A percentile compares a stretch with the other conserved stretches of the same genome.
phyloP scores from a whole-genome alignment of 2,113 vertebrate genomes.

The Mionectes macconnelli region DNA sequence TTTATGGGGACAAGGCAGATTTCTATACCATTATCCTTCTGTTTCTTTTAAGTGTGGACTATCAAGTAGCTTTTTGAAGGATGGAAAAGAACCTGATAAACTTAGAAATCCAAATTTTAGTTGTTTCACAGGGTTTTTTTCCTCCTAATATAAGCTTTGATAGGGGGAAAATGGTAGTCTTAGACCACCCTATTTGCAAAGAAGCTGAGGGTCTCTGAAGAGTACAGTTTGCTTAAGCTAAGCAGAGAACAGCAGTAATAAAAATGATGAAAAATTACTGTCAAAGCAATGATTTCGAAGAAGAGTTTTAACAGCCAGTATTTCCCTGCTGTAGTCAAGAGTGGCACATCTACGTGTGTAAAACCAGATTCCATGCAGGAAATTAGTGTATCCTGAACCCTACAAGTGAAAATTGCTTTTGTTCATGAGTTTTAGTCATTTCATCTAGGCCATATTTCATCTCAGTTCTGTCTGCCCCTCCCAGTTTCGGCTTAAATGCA shows the following conservation, averaged over 20 bases:
- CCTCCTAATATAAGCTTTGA: background rate
- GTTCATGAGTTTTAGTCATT: background rate
- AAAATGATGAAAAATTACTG: background rate
- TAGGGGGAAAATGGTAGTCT: too few relatives aligned
- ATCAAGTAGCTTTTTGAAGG: background rate
- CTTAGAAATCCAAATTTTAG: background rate
- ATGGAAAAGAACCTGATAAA: background rate
- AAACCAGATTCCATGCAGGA: background rate
- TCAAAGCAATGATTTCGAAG: background rate
- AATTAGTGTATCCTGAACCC: background rate
- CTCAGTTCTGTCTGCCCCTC: background rate
- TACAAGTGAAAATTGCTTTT: background rate
- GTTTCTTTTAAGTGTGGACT: background rate
- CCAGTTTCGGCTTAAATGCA: background rate
- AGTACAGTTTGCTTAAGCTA: background rate
- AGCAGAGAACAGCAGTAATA: rapidly evolving
- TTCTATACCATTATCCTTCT: background rate
- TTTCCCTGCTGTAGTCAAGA: background rate
- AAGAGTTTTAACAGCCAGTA: background rate
- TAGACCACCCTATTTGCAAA: background rate
- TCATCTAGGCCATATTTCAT: background rate
- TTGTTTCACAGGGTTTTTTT: background rate
- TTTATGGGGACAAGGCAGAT: background rate
- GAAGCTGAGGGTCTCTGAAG: background rate
- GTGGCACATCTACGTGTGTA: background rate